These are phyloP conservation scores for Anseranas semipalmata DNA, from an alignment of 2,113 vertebrate species.

Conservation along the genomic window DNA sequence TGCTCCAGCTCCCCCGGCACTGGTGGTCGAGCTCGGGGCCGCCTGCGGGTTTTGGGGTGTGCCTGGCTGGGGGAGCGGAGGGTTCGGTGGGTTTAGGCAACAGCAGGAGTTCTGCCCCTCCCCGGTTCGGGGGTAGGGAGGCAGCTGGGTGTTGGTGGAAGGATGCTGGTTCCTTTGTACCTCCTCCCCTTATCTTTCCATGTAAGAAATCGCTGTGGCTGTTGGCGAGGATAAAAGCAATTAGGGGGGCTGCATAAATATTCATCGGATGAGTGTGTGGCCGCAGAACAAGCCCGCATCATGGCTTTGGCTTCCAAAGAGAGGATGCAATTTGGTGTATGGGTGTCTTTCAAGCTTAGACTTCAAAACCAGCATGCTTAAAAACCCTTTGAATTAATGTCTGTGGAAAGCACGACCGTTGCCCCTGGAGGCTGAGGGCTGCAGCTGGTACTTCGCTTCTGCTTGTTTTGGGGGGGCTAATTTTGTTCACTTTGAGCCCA, in stretches of 20 bases:
- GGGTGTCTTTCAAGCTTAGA: constrained; percentile 29
- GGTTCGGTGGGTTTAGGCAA: not conserved
- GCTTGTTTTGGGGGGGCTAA: not conserved
- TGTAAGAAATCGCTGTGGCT: not conserved
- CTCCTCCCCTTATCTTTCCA: not conserved
- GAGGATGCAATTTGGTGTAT: constrained; percentile 3
- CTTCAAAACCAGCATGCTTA: constrained; percentile 41
- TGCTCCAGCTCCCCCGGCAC: not conserved
- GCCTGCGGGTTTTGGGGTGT: not conserved
- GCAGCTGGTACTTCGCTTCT: constrained; percentile 39
- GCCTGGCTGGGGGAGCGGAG: not conserved
- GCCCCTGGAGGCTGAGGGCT: constrained; percentile 16
- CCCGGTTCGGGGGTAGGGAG: fast-evolving
- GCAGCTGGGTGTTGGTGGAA: not conserved
- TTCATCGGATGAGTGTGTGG: constrained; percentile 1
- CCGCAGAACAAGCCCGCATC: not conserved
- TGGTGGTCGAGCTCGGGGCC: not conserved
- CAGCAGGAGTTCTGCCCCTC: fast-evolving
- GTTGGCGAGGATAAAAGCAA: constrained; percentile 15
- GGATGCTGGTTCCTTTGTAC: constrained; percentile 8
- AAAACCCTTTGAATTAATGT: constrained; percentile 41
- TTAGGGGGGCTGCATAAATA: constrained; percentile 32
- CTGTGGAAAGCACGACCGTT: not conserved
- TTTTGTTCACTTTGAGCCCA: constrained; percentile 14
- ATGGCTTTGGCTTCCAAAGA: constrained; percentile 35